Percentiles rank a stretch among this genome's conserved stretches.
phyloP scores from a whole-genome alignment of 1,140 invertebrate species.

The Acromyrmex charruanus region DNA sequence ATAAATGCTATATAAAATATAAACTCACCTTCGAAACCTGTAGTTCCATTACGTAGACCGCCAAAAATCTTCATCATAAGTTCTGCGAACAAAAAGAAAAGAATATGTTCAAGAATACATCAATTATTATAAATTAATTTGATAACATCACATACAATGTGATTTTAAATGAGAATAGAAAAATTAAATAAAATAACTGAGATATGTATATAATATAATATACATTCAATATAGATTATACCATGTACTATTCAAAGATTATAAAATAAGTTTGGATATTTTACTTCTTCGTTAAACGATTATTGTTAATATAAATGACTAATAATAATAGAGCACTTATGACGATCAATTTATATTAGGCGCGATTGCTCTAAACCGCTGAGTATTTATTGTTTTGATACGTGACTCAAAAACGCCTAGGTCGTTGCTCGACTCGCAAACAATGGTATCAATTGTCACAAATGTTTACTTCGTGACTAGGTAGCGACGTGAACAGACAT shows the following conservation, averaged over 20 bases:
- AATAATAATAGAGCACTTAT: no score
- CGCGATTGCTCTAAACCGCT: no score
- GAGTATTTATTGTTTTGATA: no score
- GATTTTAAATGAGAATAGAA: not conserved
- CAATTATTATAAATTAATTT: not conserved
- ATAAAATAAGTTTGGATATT: conserved; percentile 37
- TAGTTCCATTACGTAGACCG: conserved; percentile 68
- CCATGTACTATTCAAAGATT: not conserved
- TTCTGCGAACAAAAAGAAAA: conserved; percentile 73
- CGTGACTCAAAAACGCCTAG: no score
- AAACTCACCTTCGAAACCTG: conserved; percentile 80
- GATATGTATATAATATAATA: not conserved
- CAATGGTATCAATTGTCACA: no score
- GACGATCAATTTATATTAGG: no score
- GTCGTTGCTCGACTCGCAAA: no score
- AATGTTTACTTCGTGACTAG: no score
- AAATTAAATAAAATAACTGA: not conserved
- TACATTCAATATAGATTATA: not conserved
- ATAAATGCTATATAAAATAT: not conserved
- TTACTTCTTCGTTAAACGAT: conserved; percentile 48
- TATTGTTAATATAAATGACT: no score
- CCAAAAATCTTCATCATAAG: conserved; percentile 81
- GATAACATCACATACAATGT: not conserved
- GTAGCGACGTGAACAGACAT: no score
- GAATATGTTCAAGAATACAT: not conserved